Base-by-base conservation (phyloP, 2,888 invertebrate genomes). In the Melieria crassipennis region DNA sequence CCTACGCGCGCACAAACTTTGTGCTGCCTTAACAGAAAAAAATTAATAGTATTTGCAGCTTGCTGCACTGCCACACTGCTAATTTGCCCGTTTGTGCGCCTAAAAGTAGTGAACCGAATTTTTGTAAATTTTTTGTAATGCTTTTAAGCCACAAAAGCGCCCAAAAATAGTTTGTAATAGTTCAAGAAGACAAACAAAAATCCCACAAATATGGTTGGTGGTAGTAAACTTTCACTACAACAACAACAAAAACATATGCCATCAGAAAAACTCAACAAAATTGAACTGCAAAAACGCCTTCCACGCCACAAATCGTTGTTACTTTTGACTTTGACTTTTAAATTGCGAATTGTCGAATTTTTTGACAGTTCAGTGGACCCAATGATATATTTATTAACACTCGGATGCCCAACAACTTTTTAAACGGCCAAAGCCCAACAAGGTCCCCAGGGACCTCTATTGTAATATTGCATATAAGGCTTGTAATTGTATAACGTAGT, bases 311-410 rank as follows among this genome's bases (percentile, higher is more conserved):
- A 10, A 10, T 11, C 11, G 30, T 30, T 30, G 30, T 58, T 66
- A 66, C 66, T 66, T 66, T 60, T 67, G 67, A 60, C 60, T 67
- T 67, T 67, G 67, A 67, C 60, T 67, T 67, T 67, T 67, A 67
- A 67, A 61, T 58, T 67, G 67, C 30, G 67, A 1, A 1, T 30
- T 30, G 30, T 30, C 0, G 30, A 30, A 30, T 30, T 30, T 30
- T 30, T 30, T 30, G 30, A 30, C 30, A 30, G 30, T 30, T 30
- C 2, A 3, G 30, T 30, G 30, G 3, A 2, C 30, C 30, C 30
- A 30, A 2, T 30, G 30, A 30, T 2, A 30, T 30, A 30, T 30
- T 30, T 30, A 30, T 30, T 3, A 30, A 30, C 30, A n/a, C n/a
- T n/a, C n/a, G n/a, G n/a, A n/a, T n/a, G n/a, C n/a, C n/a, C n/a